Percentiles rank a stretch among this genome's conserved stretches.
phyloP scores from a whole-genome alignment of 2,888 invertebrate species.

The Notodonta dromedarius region DNA sequence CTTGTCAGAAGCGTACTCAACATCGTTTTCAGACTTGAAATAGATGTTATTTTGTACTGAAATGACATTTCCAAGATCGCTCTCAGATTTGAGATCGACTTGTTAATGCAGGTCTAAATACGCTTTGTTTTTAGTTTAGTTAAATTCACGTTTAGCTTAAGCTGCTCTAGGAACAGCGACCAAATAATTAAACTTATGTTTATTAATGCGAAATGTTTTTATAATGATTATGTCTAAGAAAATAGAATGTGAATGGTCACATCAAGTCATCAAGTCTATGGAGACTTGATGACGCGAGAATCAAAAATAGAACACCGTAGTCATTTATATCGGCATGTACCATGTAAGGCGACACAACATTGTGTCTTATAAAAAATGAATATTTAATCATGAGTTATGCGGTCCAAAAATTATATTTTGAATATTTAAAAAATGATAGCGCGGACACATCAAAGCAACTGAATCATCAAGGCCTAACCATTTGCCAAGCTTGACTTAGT shows the following conservation, averaged over 20 bases:
- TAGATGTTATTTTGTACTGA: too few species aligned
- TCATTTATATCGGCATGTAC: not conserved
- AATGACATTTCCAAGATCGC: too few species aligned
- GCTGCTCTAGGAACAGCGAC: too few species aligned
- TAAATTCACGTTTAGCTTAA: too few species aligned
- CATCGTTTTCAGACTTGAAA: too few species aligned
- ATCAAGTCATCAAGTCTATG: too few species aligned
- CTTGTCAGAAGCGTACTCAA: too few species aligned
- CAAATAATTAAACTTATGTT: too few species aligned
- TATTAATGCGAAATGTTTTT: not conserved
- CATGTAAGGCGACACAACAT: not conserved
- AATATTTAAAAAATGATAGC: not conserved
- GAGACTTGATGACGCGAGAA: not conserved
- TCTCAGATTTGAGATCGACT: too few species aligned
- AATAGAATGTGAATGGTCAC: too few species aligned
- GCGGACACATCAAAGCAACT: not conserved
- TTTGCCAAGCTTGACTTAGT: not conserved
- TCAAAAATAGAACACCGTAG: not conserved
- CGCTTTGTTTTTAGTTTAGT: too few species aligned
- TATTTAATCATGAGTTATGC: not conserved
- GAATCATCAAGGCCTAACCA: not conserved
- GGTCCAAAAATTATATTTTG: not conserved
- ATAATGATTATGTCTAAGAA: not conserved
- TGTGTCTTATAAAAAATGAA: not conserved
- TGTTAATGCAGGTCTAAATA: too few species aligned